These are phyloP conservation scores for Acanthisitta chloris DNA, from an alignment of 2,113 vertebrate species.

Conservation along the genomic window DNA sequence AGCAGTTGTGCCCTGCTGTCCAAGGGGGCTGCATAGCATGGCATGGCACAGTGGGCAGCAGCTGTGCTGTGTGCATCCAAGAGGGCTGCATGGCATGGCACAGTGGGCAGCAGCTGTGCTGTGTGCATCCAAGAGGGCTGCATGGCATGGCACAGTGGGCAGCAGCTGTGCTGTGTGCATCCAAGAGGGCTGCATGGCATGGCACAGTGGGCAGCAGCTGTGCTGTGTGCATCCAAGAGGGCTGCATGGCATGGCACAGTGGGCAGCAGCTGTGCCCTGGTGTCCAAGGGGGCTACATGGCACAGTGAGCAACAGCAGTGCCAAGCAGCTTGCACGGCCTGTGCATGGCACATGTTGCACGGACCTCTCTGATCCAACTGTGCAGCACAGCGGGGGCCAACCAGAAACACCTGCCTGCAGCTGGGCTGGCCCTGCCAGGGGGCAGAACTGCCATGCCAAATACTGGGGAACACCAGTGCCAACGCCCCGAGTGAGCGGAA, in stretches of 20 bases:
- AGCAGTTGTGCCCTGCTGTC: background rate
- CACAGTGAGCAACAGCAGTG: rapidly evolving
- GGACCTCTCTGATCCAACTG: rapidly evolving
- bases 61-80: no score
- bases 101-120: rapidly evolving
- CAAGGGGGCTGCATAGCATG: background rate
- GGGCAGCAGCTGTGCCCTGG: no score
- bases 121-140: no score
- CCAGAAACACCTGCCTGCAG: background rate
- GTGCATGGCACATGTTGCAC: rapidly evolving
- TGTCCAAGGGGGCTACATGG: no score
- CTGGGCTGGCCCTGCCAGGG: background rate
- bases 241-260: no score
- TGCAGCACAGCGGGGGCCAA: background rate
- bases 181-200: background rate
- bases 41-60: rapidly evolving
- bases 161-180: no score
- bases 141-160: rapidly evolving
- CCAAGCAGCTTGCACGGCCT: background rate
- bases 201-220: background rate
- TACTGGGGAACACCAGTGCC: rapidly evolving
- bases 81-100: background rate
- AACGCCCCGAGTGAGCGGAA: rapidly evolving
- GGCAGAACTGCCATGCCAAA: background rate
- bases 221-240: background rate